These are phyloP conservation scores for Monoplex corrugatus DNA, from an alignment of 2,888 invertebrate genomes.

Conservation along the genomic window DNA sequence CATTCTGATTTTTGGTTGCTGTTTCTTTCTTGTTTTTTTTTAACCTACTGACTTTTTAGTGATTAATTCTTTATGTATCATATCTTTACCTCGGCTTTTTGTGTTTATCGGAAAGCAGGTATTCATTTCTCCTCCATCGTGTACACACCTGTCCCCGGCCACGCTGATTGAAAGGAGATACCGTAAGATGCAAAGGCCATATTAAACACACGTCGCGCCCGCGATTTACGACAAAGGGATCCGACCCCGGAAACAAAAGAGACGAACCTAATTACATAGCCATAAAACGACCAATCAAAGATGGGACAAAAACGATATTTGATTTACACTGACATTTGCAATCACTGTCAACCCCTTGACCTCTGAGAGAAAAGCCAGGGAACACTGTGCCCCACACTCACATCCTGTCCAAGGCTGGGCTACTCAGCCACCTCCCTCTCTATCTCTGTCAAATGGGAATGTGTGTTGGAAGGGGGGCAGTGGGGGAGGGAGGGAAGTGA, in stretches of 20 bases:
- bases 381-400: not conserved
- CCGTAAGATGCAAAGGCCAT: no score
- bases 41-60: no score
- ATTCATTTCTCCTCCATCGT: no score
- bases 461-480: not conserved
- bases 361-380: not conserved
- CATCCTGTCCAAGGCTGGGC: no score
- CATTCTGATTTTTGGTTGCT: no score
- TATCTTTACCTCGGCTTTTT: no score
- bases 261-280: constrained; percentile 10
- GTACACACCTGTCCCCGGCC: no score
- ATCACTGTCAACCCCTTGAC: constrained; percentile 10
- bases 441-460: not conserved
- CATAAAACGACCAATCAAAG: not conserved
- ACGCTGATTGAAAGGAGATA: no score
- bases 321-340: constrained; percentile 25
- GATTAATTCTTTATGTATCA: no score
- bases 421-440: not conserved
- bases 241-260: constrained; percentile 25
- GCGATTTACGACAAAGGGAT: not conserved
- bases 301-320: not conserved
- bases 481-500: not conserved
- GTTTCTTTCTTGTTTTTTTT: no score
- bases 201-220: no score
- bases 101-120: no score